Evolutionary conservation across 2,888 invertebrate species (phyloP).

Genomic region (Margaritifera margaritifera): DNA sequence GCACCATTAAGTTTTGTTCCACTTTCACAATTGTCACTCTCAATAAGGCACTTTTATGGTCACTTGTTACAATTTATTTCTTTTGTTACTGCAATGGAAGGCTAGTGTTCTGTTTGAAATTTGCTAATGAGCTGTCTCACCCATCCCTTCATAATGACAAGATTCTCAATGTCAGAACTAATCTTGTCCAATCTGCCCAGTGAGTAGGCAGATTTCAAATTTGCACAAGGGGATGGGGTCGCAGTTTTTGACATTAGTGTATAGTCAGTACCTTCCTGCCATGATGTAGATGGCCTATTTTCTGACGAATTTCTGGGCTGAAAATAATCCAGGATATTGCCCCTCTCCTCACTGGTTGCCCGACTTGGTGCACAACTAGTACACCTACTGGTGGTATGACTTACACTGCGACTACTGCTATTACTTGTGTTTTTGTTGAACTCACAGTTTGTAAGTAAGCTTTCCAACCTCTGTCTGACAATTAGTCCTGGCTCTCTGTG

Average conservation of each 20-base stretch:
- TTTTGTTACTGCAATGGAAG: neutral
- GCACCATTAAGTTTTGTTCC: no score
- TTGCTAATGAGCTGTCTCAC: conserved; percentile 61
- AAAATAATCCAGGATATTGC: neutral
- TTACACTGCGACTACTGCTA: conserved; percentile 33
- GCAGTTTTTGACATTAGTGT: conserved; percentile 15
- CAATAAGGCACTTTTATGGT: no score
- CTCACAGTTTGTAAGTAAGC: conserved; percentile 45
- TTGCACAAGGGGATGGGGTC: conserved; percentile 15
- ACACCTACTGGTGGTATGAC: conserved; percentile 39
- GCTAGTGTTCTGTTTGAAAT: conserved; percentile 47
- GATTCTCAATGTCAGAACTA: conserved; percentile 51
- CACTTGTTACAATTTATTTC: no score
- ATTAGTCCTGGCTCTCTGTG: conserved; percentile 56
- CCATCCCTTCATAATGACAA: conserved; percentile 65
- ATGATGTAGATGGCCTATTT: neutral
- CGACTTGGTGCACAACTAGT: conserved; percentile 37
- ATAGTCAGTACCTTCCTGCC: neutral
- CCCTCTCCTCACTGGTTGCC: conserved; percentile 52
- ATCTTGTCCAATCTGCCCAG: conserved; percentile 50
- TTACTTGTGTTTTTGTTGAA: conserved; percentile 21
- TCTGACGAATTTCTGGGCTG: no score
- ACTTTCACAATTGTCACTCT: no score
- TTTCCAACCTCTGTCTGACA: conserved; percentile 60
- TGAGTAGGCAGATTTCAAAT: conserved; percentile 43